Evolutionary conservation across 2,888 invertebrate genomes (phyloP).

Genomic region (Drosophila incognita): DNA sequence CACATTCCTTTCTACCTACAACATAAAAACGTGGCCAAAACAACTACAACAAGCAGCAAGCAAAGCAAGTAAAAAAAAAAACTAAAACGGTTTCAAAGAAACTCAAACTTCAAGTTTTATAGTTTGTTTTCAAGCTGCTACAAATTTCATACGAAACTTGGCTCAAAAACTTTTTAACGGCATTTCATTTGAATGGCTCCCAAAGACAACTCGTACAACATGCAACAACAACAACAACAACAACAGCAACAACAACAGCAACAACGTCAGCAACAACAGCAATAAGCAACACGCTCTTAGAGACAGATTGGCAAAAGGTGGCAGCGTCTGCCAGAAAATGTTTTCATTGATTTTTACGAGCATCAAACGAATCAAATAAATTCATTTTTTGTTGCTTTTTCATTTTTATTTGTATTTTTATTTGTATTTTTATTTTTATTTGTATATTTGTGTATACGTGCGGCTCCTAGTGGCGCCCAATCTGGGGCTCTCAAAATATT

Average conservation of each 20-base stretch:
- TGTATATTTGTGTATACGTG: conserved; percentile 34
- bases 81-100: conserved; percentile 69
- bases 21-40: conserved; percentile 20
- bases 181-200: conserved; percentile 72
- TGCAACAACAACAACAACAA: conserved; percentile 7
- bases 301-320: conserved; percentile 56
- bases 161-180: conserved; percentile 65
- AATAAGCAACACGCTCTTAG: conserved; percentile 2
- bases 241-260: not conserved
- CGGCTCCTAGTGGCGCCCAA: conserved; percentile 38
- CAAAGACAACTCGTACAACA: conserved; percentile 10
- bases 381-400: conserved; percentile 47
- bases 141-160: conserved; percentile 76
- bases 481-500: conserved; percentile 23
- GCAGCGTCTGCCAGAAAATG: conserved; percentile 59
- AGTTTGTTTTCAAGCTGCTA: conserved; percentile 68
- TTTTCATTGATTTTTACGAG: conserved; percentile 80
- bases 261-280: conserved; percentile 1
- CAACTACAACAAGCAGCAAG: conserved; percentile 15
- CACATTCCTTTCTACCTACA: conserved; percentile 65
- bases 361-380: conserved; percentile 76
- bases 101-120: conserved; percentile 76
- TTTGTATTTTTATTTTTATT: conserved; percentile 23
- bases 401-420: conserved; percentile 9
- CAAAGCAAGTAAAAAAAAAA: not conserved